A percentile compares a stretch with the other conserved stretches of the same genome.
These are phyloP conservation scores for Andricus curvator DNA, from an alignment of 2,888 invertebrate species.

Conservation along the genomic window DNA sequence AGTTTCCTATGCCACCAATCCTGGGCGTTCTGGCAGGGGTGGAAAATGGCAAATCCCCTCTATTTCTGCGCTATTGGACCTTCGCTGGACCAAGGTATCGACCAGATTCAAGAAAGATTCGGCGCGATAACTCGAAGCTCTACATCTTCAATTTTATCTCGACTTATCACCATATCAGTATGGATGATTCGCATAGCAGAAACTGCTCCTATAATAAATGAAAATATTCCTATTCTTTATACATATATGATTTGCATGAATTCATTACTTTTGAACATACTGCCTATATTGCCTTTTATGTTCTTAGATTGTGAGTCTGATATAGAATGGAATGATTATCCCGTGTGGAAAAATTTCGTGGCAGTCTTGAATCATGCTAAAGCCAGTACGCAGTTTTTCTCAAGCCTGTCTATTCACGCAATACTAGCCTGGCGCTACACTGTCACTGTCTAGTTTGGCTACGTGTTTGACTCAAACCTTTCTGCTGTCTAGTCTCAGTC, in stretches of 20 bases:
- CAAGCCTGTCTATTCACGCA: too few relatives aligned
- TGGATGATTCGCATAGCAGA: constrained; percentile 23
- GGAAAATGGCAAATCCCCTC: constrained; percentile 25
- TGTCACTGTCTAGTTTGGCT: too few relatives aligned
- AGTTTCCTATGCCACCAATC: constrained; percentile 7
- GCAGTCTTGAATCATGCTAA: too few relatives aligned
- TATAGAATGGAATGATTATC: too few relatives aligned
- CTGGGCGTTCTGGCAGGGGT: constrained; percentile 12
- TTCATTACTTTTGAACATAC: background rate
- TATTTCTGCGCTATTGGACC: constrained; percentile 27
- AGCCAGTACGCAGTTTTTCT: too few relatives aligned
- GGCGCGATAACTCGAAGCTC: constrained; percentile 21
- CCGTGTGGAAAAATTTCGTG: too few relatives aligned
- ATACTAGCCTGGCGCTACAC: too few relatives aligned
- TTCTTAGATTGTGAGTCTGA: too few relatives aligned
- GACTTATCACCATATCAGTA: constrained; percentile 34
- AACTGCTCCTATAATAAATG: background rate
- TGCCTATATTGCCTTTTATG: background rate
- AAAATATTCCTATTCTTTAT: constrained; percentile 9
- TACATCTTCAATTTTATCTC: constrained; percentile 33
- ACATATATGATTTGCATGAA: background rate
- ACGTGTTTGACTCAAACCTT: too few relatives aligned
- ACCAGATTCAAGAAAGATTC: constrained; percentile 30
- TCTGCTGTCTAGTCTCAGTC: too few relatives aligned
- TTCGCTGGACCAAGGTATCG: constrained; percentile 37